These are phyloP conservation scores for Steinernema khuongi DNA, from an alignment of 1,140 invertebrate species.

Conservation along the genomic window DNA sequence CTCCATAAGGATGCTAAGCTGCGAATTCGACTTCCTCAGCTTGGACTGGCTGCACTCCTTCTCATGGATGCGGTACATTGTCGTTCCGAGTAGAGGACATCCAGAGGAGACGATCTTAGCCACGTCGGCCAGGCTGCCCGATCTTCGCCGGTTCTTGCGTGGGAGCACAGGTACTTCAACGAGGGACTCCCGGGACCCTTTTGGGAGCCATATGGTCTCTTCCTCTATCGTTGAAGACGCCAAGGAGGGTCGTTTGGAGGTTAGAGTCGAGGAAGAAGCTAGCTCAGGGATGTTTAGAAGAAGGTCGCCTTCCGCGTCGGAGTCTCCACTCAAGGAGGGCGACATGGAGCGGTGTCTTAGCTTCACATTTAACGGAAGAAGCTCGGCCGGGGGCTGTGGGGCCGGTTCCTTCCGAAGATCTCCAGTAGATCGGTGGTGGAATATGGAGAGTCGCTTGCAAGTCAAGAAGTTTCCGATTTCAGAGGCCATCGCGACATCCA, in stretches of 20 bases:
- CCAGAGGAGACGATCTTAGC: background rate
- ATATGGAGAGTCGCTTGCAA: background rate
- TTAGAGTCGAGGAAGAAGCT: background rate
- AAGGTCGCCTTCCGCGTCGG: too few species aligned
- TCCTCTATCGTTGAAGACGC: background rate
- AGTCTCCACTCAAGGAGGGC: too few species aligned
- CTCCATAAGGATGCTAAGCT: background rate
- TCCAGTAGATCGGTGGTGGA: slow-evolving; percentile 7
- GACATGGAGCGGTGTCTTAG: too few species aligned
- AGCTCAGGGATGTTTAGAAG: too few species aligned
- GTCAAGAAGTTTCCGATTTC: background rate
- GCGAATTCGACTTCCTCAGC: background rate
- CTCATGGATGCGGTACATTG: slow-evolving; percentile 2
- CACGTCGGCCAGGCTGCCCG: background rate
- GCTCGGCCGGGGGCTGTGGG: background rate
- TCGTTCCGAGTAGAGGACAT: background rate
- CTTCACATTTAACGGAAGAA: too few species aligned
- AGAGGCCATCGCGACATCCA: background rate
- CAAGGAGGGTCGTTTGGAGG: background rate
- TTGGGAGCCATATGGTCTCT: background rate
- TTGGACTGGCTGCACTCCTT: background rate
- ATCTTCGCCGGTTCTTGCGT: background rate
- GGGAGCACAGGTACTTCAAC: background rate
- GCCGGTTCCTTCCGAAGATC: background rate
- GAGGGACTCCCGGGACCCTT: background rate